A percentile compares a stretch with the other conserved stretches of the same genome.
phyloP scores from a whole-genome alignment of 1,140 invertebrate genomes.

The Macrosteles quadrilineatus region DNA sequence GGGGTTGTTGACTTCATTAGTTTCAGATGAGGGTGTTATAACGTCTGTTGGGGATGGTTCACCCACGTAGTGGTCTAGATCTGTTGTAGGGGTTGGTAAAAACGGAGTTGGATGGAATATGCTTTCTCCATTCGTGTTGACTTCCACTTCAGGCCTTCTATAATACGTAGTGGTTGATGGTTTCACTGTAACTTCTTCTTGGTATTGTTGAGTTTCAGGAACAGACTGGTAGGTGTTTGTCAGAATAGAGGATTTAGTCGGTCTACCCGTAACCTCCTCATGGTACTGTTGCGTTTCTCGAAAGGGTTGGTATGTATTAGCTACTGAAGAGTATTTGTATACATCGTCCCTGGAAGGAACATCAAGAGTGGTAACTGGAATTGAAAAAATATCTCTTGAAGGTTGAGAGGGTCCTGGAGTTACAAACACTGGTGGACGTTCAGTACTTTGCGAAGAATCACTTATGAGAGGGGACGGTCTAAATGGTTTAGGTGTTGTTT shows the following conservation, averaged over 20 bases:
- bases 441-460: neutral
- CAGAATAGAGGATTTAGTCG: neutral
- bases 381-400: conserved; percentile 28
- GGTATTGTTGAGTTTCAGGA: neutral
- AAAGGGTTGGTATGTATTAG: conserved; percentile 2
- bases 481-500: conserved; percentile 28
- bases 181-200: conserved; percentile 12
- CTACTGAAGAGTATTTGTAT: neutral
- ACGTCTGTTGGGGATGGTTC: conserved; percentile 22
- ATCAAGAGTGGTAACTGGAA: conserved; percentile 39
- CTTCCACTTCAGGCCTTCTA: conserved; percentile 15
- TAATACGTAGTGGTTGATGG: neutral
- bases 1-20: conserved; percentile 18
- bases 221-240: neutral
- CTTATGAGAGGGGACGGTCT: conserved; percentile 2
- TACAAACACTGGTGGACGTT: neutral
- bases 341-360: conserved; percentile 28
- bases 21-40: conserved; percentile 23
- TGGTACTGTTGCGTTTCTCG: neutral
- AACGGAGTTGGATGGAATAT: conserved; percentile 30
- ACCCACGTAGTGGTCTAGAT: conserved; percentile 18
- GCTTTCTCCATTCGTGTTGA: conserved; percentile 20
- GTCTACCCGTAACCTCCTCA: conserved; percentile 9
- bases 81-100: conserved; percentile 37
- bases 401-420: neutral